Conservation (phyloP, 2,797 vertebrate species). For the Erethizon dorsatum region DNA sequence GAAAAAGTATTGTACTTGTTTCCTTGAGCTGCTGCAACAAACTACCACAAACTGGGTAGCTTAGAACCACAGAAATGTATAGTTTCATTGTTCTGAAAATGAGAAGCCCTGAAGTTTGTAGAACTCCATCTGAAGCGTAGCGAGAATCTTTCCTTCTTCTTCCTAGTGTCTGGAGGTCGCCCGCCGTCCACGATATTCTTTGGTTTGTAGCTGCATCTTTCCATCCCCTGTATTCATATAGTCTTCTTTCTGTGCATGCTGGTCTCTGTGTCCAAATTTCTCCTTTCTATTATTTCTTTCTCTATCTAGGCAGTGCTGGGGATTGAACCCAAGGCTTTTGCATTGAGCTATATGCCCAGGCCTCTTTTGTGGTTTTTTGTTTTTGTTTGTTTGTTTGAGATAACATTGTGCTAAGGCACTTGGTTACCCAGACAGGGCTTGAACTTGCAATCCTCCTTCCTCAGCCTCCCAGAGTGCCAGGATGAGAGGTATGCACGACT, state of each 20-base stretch:
- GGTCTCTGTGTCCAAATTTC: neutral
- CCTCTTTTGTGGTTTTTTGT: neutral
- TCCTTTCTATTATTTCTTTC: neutral
- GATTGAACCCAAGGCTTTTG: neutral
- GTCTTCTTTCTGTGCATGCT: neutral
- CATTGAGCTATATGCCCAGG: neutral
- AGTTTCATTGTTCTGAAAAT: neutral
- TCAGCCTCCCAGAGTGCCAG: neutral
- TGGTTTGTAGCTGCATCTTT: neutral
- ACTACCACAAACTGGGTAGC: neutral
- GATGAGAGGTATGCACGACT: neutral
- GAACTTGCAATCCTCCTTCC: neutral
- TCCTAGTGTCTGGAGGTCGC: neutral
- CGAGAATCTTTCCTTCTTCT: neutral
- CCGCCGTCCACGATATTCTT: neutral
- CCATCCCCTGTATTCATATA: neutral
- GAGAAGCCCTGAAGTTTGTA: neutral
- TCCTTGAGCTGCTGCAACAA: neutral
- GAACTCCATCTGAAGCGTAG: neutral
- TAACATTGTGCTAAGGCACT: neutral
- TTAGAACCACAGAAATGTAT: neutral
- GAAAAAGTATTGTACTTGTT: neutral
- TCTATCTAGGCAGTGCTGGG: neutral
- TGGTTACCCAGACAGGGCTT: neutral
- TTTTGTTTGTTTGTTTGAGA: neutral